Conservation (phyloP, 2,797 vertebrate species). For the Taeniopygia guttata region DNA sequence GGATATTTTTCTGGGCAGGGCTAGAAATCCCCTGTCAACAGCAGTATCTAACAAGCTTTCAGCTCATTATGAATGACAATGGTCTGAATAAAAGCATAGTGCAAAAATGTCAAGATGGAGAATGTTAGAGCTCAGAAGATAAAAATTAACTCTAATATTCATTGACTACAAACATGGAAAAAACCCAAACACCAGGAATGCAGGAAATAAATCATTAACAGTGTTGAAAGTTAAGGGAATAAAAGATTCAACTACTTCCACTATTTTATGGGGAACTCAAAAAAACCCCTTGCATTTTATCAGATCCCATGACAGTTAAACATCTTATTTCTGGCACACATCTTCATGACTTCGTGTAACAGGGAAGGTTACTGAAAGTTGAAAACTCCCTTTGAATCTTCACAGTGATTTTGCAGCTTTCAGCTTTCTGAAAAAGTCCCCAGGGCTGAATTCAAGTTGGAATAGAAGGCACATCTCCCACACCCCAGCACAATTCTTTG, state of each 20-base stretch:
- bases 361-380: neutral
- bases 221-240: neutral
- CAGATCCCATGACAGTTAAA: neutral
- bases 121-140: neutral
- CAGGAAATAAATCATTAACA: neutral
- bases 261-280: neutral
- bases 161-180: neutral
- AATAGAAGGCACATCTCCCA: neutral
- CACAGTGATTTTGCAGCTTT: neutral
- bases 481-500: neutral
- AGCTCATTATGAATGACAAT: neutral
- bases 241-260: neutral
- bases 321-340: neutral
- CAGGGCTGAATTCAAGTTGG: rapidly evolving
- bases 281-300: neutral
- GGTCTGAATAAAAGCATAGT: neutral
- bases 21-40: neutral
- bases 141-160: neutral
- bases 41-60: neutral
- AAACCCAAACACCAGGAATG: neutral
- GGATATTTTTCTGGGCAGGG: neutral
- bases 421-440: neutral
- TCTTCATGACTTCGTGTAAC: neutral
- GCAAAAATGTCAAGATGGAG: neutral
- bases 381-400: neutral